Percentiles rank a stretch among this genome's conserved stretches.
Evolutionary conservation across 2,113 vertebrate genomes (phyloP).

Genomic region (Myocastor coypus): DNA sequence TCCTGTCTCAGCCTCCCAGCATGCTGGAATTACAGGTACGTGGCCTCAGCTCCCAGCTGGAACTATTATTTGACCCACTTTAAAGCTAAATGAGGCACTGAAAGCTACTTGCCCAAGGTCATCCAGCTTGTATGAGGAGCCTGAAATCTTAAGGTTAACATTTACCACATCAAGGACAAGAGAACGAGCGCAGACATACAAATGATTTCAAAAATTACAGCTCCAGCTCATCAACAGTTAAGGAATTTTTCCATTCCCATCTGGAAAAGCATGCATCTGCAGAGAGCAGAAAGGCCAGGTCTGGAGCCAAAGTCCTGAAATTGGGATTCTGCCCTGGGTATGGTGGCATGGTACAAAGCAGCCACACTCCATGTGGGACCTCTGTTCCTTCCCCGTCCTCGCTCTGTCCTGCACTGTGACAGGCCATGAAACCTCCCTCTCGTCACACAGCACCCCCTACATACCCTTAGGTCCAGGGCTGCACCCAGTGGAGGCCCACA

Average conservation of each 20-base stretch:
- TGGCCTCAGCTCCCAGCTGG: no score
- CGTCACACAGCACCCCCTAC: accelerated
- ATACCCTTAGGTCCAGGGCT: background rate
- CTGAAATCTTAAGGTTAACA: accelerated
- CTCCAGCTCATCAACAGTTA: background rate
- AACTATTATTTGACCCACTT: background rate
- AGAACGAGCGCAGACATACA: background rate
- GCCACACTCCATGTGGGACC: accelerated
- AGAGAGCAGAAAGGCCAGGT: background rate
- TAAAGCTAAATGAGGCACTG: background rate
- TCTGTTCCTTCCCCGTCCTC: accelerated
- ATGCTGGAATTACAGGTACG: background rate
- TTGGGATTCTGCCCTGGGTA: background rate
- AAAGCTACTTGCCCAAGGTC: background rate
- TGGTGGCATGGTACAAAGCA: accelerated
- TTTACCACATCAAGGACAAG: background rate
- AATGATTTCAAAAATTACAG: background rate
- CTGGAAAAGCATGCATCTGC: background rate
- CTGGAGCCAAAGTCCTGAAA: background rate
- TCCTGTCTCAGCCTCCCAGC: background rate
- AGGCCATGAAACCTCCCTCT: accelerated
- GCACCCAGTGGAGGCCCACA: background rate
- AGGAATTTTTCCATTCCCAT: background rate
- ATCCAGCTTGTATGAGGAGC: background rate
- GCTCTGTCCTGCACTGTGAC: background rate